Base-by-base conservation (phyloP, 2,797 vertebrate species). In the Glossophaga mutica region DNA sequence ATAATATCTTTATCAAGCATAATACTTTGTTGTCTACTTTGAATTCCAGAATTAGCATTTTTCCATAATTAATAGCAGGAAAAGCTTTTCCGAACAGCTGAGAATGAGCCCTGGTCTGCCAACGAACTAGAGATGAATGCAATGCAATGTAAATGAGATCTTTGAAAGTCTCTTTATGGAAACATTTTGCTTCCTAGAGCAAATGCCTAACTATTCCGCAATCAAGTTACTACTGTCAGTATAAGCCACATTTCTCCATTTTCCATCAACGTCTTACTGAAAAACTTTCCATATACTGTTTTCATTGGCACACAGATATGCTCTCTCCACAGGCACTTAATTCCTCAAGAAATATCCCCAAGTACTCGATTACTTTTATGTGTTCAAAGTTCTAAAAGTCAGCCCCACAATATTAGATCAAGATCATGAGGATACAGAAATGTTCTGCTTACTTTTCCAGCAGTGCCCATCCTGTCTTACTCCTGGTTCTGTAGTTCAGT, bases 371-470 rank as follows among this genome's bases (percentile, higher is more conserved):
- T 55, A 62, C 11, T 68, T 88, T 26, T 73, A 48, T 22, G 12
- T 15, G 42, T 46, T 76, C 26, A 26, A 62, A 90, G 37, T 34
- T 96, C 71, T 83, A 18, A 74, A 50, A 57, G 26, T 59, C 73
- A 94, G 26, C 10, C 55, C 16, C 68, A 44, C 26, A 9, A 71
- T 12, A 22, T 71, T 37, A 87, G 70, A n/a, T 59, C 7, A 62
- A 74, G 44, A 90, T 55, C 29, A 57, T 7, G 21, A 94, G 16
- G 19, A 55, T 57, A 62, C 9, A 74, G 6, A 88, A 90, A 70
- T 14, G 21, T 19, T 87, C 39, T 50, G 50, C 98, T 98, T 98
- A 98, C 98, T 98, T 98, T 98, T 92, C 98, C 98, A 37, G 97
- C 90, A 0, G 86, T 98, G 91, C 96, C 94, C 98, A 98, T 98